Base-by-base conservation (phyloP, 2,797 vertebrate species). In the Austrolebias charrua region DNA sequence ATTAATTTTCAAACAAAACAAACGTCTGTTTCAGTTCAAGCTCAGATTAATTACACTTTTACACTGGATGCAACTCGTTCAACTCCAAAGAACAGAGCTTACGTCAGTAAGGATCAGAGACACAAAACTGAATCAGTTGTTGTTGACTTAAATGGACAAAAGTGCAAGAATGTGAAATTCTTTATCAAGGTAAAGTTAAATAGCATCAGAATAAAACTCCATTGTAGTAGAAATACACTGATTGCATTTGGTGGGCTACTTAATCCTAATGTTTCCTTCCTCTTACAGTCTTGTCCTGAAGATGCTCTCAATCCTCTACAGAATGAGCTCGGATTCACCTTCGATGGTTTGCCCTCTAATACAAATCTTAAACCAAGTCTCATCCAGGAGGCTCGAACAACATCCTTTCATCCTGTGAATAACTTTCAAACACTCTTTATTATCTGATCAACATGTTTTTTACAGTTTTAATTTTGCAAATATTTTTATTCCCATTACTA, bases 291-390 rank as follows among this genome's bases (percentile, higher is more conserved):
- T 15, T 95, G 93, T 48, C 89, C 92, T 47, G 93, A 94, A 12
- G 94, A 95, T 75, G 65, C 81, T 0, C 69, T 94, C 33, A 94
- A 86, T 33, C 73, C 79, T 12, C 69, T 95, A 58, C 53, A 1
- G n/a, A 92, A 94, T 61, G 88, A 91, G 55, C 65, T 95, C 67
- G 81, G 15, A 29, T 92, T 92, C 78, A 84, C 66, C 24, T 92
- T 95, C 69, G 78, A 83, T 0, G 92, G 93, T 13, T 15, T 86
- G 1, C 80, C 86, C 9, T 81, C 77, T 6, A 0, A 0, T 0
- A 2, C 20, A 6, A 51, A 59, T 8, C 90, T 93, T 18, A 80
- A 8, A n/a, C 91, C 93, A 8, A 48, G 91, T 55, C 88, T 94
- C 1, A 55, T 56, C 1, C 46, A 66, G 8, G 73, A 76, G 2